Percentiles rank a stretch among this genome's conserved stretches.
phyloP scores from a whole-genome alignment of 2,113 vertebrate species.

The Sander lucioperca region DNA sequence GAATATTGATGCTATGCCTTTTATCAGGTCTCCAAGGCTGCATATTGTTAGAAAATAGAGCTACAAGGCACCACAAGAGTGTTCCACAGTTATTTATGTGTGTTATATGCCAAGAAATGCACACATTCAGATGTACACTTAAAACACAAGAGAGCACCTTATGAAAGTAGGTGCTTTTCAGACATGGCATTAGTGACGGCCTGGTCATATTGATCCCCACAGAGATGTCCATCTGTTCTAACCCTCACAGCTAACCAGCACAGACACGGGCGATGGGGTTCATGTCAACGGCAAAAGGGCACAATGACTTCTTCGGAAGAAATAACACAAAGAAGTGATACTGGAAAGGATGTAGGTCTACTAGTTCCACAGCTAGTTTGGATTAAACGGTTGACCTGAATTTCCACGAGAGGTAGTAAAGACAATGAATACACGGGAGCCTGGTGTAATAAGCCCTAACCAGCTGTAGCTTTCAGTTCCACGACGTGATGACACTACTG shows the following conservation, averaged over 20 bases:
- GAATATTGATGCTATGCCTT: constrained; percentile 62
- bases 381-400: constrained; percentile 62
- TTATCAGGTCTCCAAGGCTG: constrained; percentile 55
- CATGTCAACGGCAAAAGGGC: constrained; percentile 33
- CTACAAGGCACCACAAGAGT: constrained; percentile 52
- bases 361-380: constrained; percentile 27
- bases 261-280: constrained; percentile 28
- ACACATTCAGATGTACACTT: constrained; percentile 55
- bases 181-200: constrained; percentile 10
- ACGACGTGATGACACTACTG: constrained; percentile 46
- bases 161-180: constrained; percentile 45
- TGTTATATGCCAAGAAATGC: constrained; percentile 59
- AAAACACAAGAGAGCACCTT: constrained; percentile 47
- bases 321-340: constrained; percentile 17
- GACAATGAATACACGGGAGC: constrained; percentile 14
- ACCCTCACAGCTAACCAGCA: constrained; percentile 59
- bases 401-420: constrained; percentile 52
- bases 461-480: constrained; percentile 63
- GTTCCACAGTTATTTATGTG: constrained; percentile 63
- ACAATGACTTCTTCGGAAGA: constrained; percentile 1
- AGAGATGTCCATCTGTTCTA: constrained; percentile 54
- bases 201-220: constrained; percentile 58
- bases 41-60: constrained; percentile 57
- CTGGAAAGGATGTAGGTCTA: constrained; percentile 73
- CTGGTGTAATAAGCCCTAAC: constrained; percentile 14